phyloP scores from a whole-genome alignment of 2,113 vertebrate genomes.

The Petroica traversi region DNA sequence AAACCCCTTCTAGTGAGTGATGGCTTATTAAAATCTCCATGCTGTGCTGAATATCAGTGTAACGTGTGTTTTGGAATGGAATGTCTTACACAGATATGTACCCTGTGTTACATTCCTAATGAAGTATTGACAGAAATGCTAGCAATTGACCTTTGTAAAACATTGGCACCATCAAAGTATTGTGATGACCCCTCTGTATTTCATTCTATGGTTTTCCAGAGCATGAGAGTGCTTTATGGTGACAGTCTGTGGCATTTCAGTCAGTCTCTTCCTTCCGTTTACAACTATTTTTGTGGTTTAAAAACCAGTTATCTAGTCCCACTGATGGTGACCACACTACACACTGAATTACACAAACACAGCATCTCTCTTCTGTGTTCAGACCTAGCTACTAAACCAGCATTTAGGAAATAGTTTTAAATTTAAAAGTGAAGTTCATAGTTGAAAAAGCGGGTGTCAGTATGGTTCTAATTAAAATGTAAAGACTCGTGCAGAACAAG shows the following conservation, averaged over 20 bases:
- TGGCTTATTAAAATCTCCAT: slow-evolving; percentile 35
- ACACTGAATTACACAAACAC: not conserved
- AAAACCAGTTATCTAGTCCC: not conserved
- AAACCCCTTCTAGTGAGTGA: not conserved
- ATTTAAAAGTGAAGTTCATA: slow-evolving; percentile 25
- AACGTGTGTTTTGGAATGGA: not conserved
- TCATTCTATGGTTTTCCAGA: not conserved
- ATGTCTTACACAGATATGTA: not conserved
- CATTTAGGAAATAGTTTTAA: not conserved
- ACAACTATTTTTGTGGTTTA: not conserved
- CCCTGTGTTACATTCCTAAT: not conserved
- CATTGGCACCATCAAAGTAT: not conserved
- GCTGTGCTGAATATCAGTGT: not conserved
- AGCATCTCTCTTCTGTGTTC: not conserved
- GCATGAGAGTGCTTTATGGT: not conserved
- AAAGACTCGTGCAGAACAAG: slow-evolving; percentile 33
- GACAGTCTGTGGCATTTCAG: not conserved
- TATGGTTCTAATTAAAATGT: slow-evolving; percentile 62
- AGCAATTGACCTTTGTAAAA: not conserved
- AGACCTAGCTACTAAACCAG: not conserved
- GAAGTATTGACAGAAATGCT: not conserved
- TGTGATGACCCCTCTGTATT: not conserved
- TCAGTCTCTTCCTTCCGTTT: not conserved
- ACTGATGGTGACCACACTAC: not conserved
- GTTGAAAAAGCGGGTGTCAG: slow-evolving; percentile 16